Conservation (phyloP, 2,113 vertebrate genomes). For the Thymallus thymallus region DNA sequence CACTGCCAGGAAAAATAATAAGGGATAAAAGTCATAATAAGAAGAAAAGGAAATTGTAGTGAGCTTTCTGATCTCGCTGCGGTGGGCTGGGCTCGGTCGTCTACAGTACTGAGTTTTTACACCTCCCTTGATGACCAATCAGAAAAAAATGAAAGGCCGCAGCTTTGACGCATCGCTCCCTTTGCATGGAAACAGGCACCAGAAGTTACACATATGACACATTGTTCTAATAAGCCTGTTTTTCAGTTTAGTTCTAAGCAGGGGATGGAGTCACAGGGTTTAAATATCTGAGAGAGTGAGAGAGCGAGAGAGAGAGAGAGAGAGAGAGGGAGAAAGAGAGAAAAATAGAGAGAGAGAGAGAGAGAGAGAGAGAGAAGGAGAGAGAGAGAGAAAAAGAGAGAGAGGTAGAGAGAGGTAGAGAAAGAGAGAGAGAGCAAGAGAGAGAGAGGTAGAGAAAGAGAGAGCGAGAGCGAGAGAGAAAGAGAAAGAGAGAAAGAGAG, state of each 20-base stretch:
- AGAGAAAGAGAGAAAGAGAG: slow-evolving; percentile 4
- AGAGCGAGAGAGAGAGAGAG: no score
- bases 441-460: no score
- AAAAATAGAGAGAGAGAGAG: no score
- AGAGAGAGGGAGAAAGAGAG: no score
- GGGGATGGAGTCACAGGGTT: slow-evolving; percentile 3
- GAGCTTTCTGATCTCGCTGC: slow-evolving; percentile 34
- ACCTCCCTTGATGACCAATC: slow-evolving; percentile 29
- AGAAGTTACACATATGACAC: slow-evolving; percentile 28
- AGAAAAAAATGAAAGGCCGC: slow-evolving; percentile 48
- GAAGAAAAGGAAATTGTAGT: slow-evolving; percentile 53
- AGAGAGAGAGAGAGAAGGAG: no score
- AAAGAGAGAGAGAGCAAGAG: no score
- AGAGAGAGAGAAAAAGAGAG: no score
- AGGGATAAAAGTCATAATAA: slow-evolving; percentile 60
- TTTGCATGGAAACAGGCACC: slow-evolving; percentile 31
- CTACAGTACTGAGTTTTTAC: slow-evolving; percentile 26
- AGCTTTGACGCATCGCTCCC: slow-evolving; percentile 24
- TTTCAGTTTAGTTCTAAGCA: slow-evolving; percentile 8
- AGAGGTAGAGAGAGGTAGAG: no score
- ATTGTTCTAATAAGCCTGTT: slow-evolving; percentile 51
- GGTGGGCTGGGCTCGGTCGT: slow-evolving; percentile 5
- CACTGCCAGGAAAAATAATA: slow-evolving; percentile 61
- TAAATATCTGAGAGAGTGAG: not conserved
- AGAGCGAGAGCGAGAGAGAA: no score